phyloP scores from a whole-genome alignment of 2,113 vertebrate genomes.

The Erpornis zantholeuca region DNA sequence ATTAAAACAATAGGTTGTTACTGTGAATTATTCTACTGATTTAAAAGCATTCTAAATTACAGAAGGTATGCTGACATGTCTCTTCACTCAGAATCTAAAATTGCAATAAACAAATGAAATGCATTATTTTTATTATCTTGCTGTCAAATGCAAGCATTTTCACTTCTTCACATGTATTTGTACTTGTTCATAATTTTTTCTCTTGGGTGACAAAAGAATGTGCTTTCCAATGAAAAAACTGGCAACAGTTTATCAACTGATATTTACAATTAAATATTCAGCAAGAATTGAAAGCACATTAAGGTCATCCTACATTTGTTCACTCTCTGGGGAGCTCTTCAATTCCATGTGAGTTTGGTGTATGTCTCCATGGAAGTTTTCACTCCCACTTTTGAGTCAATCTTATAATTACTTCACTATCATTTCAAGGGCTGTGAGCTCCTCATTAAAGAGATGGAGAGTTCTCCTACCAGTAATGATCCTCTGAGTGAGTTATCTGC shows the following conservation, averaged over 20 bases:
- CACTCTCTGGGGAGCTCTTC: neutral
- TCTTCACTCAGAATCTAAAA: neutral
- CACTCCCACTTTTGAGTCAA: neutral
- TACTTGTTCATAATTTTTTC: neutral
- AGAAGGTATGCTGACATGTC: neutral
- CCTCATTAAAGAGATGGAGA: slow-evolving; percentile 52
- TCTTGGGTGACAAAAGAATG: neutral
- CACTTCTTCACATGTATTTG: neutral
- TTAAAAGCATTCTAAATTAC: neutral
- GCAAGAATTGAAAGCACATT: neutral
- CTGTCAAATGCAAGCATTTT: neutral
- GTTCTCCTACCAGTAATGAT: slow-evolving; percentile 32
- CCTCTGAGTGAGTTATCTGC: slow-evolving; percentile 39
- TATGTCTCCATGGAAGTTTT: neutral
- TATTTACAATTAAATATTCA: slow-evolving; percentile 24
- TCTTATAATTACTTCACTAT: slow-evolving; percentile 40
- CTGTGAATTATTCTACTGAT: neutral
- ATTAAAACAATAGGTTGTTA: neutral
- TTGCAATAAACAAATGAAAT: neutral
- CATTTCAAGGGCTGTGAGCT: slow-evolving; percentile 3
- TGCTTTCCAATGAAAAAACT: neutral
- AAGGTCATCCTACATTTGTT: neutral
- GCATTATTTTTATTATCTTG: neutral
- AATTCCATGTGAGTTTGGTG: neutral
- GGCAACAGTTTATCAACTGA: neutral